Evolutionary conservation across 2,113 vertebrate species (phyloP).

Genomic region (Haliaeetus leucogaster): DNA sequence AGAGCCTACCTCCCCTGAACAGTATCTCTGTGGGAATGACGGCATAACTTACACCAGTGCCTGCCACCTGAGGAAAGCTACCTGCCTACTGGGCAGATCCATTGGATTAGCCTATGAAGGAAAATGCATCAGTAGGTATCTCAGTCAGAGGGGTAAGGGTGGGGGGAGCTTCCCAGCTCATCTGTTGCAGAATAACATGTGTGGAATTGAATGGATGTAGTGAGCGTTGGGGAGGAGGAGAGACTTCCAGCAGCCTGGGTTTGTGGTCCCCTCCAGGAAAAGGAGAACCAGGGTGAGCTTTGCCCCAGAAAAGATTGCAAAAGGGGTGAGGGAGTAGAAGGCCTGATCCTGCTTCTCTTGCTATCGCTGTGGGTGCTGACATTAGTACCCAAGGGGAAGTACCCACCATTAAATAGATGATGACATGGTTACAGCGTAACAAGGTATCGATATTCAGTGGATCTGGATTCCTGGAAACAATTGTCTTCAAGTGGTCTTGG

Average conservation of each 20-base stretch:
- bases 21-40: too few species aligned
- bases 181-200: not conserved
- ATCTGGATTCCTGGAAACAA: not conserved
- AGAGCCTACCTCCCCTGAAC: too few species aligned
- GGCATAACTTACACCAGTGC: too few species aligned
- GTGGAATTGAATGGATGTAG: not conserved
- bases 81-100: conserved; percentile 93
- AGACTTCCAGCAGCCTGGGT: too few species aligned
- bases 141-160: not conserved
- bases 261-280: too few species aligned
- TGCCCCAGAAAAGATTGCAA: not conserved
- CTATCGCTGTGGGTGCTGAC: not conserved
- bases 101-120: conserved; percentile 97
- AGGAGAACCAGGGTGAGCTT: not conserved
- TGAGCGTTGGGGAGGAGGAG: too few species aligned
- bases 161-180: not conserved
- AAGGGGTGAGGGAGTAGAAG: not conserved
- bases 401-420: not conserved
- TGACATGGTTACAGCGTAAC: not conserved
- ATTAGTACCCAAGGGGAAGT: not conserved
- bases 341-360: not conserved
- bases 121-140: conserved; percentile 95
- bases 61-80: too few species aligned
- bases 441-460: not conserved
- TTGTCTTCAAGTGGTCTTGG: not conserved